Evolutionary conservation across 2,888 invertebrate species (phyloP).

Genomic region (Plebejus argus): DNA sequence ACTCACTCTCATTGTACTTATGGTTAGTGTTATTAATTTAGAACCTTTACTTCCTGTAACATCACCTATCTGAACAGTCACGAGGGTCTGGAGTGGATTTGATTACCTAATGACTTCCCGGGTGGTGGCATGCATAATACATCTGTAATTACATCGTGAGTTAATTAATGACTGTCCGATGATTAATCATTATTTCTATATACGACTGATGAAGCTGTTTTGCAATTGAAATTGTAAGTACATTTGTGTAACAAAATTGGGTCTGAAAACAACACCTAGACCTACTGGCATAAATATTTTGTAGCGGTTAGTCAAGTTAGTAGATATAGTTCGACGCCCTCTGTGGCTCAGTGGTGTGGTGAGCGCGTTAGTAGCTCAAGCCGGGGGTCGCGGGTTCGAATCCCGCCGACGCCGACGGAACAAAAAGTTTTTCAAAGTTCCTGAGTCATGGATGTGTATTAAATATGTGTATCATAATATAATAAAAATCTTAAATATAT

Average conservation of each 20-base stretch:
- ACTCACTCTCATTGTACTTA: neutral
- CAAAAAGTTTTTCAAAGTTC: too few relatives aligned
- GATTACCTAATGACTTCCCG: conserved; percentile 30
- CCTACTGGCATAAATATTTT: neutral
- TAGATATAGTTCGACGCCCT: too few relatives aligned
- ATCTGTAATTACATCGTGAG: conserved; percentile 30
- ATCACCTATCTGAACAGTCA: neutral
- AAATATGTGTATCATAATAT: too few relatives aligned
- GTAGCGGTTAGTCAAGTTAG: neutral
- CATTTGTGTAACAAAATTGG: neutral
- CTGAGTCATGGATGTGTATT: too few relatives aligned
- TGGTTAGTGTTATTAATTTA: neutral
- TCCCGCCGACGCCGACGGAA: too few relatives aligned
- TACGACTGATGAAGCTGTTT: conserved; percentile 25
- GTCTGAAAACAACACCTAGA: neutral
- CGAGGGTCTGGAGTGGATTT: conserved; percentile 25
- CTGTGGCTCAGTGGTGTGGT: too few relatives aligned
- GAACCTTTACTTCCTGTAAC: neutral
- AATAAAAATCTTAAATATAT: too few relatives aligned
- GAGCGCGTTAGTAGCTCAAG: too few relatives aligned
- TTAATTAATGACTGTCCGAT: conserved; percentile 28
- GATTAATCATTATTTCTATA: conserved; percentile 31
- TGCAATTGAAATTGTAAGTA: conserved; percentile 30
- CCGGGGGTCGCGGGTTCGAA: too few relatives aligned
- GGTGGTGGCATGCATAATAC: conserved; percentile 27